Base-by-base conservation (phyloP, 1,140 invertebrate species). In the Phymorhynchus buccinoides region DNA sequence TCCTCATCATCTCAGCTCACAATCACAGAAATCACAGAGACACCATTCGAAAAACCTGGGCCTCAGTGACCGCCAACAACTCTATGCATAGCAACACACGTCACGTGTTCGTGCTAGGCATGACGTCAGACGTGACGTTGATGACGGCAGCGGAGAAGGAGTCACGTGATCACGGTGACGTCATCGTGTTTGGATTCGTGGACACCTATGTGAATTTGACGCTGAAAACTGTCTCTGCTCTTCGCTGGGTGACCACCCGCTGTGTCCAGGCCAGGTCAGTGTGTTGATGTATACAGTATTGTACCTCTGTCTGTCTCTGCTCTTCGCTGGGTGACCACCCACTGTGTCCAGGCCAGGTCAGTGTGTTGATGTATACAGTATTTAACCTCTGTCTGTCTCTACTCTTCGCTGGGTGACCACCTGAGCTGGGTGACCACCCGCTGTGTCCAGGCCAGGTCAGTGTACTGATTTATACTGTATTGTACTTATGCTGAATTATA, bases 31-130 rank as follows among this genome's bases (percentile, higher is more conserved):
- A n/a, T 3, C 30, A 35, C 7, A 22, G 68, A 35, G 6, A 73
- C 32, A 32, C 68, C 68, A 73, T 73, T 73, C 68, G 68, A 22
- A 73, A 35, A 6, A 73, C 68, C 2, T 73, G 68, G 68, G 68
- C 68, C 32, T 35, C 68, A 35, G 68, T 35, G 3, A 73, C 68
- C 68, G 35, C 32, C 2, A 73, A 73, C 68, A 73, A 73, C 68
- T n/a, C n/a, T n/a, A n/a, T n/a, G n/a, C n/a, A 73, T 32, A 6
- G 3, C n/a, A 73, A 73, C 6, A 9, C 9, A 6, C 68, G 68
- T 6, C 68, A 73, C 35, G 30, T 73, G 6, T 73, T 73, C 32
- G 18, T 73, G n/a, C n/a, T 35, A 6, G 68, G 68, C 32, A 73
- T 32, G 3, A 73, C 68, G 4, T 12, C 68, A 30, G 68, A 73